Evolutionary conservation across 2,113 vertebrate genomes (phyloP).

Genomic region (Tragelaphus strepsiceros): DNA sequence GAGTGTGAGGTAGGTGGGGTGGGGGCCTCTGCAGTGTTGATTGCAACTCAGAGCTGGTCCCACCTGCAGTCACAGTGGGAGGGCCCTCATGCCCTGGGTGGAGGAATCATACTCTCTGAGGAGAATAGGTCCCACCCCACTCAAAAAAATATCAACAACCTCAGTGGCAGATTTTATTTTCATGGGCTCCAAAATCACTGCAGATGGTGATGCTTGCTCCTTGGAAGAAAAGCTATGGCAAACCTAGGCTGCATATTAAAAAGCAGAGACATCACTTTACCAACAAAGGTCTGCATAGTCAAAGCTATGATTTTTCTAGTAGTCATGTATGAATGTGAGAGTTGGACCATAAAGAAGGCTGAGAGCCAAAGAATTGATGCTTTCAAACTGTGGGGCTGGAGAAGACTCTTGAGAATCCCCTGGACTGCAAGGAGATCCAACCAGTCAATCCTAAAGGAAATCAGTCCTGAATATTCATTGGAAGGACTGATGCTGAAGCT

Average conservation of each 20-base stretch:
- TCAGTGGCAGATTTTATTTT: not conserved
- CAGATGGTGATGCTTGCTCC: not conserved
- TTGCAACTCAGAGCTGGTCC: not conserved
- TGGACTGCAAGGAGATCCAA: not conserved
- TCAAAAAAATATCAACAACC: not conserved
- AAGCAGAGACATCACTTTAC: not conserved
- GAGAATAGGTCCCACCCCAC: not conserved
- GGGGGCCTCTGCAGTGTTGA: not conserved
- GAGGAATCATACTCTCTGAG: not conserved
- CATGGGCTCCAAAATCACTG: not conserved
- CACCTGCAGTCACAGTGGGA: not conserved
- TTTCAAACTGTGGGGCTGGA: not conserved
- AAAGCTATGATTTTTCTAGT: not conserved
- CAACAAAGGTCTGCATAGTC: not conserved
- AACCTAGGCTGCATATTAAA: not conserved
- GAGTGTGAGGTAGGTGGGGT: not conserved
- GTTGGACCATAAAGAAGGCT: not conserved
- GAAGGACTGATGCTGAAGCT: not conserved
- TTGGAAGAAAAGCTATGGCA: not conserved
- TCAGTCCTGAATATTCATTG: not conserved
- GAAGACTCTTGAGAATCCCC: not conserved
- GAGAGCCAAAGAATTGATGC: not conserved
- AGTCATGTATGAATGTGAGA: not conserved
- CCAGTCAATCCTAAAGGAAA: not conserved
- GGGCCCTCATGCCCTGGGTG: not conserved